Conservation (phyloP, 2,113 vertebrate species). For the Perccottus glenii region DNA sequence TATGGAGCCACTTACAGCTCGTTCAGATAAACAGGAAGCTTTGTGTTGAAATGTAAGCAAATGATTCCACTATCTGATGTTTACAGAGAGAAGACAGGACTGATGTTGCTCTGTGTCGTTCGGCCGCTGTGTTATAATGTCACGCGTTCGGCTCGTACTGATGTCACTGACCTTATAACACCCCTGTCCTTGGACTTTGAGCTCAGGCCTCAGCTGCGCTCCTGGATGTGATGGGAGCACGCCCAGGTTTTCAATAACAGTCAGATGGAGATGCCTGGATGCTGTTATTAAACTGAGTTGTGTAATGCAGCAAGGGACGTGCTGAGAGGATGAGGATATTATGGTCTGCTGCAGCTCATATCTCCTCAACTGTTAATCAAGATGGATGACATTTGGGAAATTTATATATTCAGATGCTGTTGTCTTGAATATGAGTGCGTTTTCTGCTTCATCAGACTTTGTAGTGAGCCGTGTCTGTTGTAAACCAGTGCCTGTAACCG, state of each 20-base stretch:
- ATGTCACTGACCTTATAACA: conserved; percentile 14
- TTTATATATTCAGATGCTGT: too few species aligned
- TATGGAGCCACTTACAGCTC: too few species aligned
- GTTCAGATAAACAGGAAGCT: too few species aligned
- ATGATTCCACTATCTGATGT: too few species aligned
- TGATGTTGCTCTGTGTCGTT: too few species aligned
- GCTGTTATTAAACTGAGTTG: conserved; percentile 9
- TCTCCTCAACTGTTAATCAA: background rate
- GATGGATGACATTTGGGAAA: background rate
- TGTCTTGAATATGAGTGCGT: too few species aligned
- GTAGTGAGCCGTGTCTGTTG: conserved; percentile 20
- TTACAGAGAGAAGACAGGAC: too few species aligned
- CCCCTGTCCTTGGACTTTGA: conserved; percentile 37
- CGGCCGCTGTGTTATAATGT: background rate
- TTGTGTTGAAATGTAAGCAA: too few species aligned
- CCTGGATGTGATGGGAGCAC: conserved; percentile 4
- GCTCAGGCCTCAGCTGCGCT: conserved; percentile 17
- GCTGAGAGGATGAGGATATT: background rate
- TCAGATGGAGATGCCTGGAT: conserved; percentile 10
- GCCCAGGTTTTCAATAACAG: conserved; percentile 8
- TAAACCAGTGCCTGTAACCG: conserved; percentile 12
- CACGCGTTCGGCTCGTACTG: conserved; percentile 19
- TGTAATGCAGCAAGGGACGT: background rate
- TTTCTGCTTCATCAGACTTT: background rate
- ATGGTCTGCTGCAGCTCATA: background rate